Base-by-base conservation (phyloP, 1,140 invertebrate genomes). In the Teleogryllus occipitalis region DNA sequence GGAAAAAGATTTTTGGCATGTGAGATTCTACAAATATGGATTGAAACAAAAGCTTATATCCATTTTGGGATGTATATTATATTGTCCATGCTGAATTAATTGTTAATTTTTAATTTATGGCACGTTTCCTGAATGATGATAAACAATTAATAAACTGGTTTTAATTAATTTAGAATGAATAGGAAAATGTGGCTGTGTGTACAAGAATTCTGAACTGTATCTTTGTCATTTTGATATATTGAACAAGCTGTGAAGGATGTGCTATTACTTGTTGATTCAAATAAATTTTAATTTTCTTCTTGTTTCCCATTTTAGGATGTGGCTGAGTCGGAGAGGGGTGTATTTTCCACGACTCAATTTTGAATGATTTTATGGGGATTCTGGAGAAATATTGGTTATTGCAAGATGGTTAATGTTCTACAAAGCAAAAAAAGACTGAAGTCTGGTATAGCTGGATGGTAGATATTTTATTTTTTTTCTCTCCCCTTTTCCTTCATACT, bases 241-340 rank as follows among this genome's bases (percentile, higher is more conserved):
- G 46, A 46, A 76, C 18, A 46, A 5, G 27, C 15, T 76, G 75
- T 7, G 15, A 4, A 22, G 7, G 39, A 76, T n/a, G 14, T 22
- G 27, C 39, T 15, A 39, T 39, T 39, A 39, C 65, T 78, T 81
- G 79, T 82, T 82, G 74, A 76, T 10, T 74, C 27, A 39, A 1
- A 39, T 39, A 39, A 15, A 39, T 78, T 47, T 80, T 7, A 73
- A 15, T 80, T n/a, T 22, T 76, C 21, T 46, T 73, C 54, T 79
- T 27, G 27, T 8, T 81, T 79, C 49, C 81, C 73, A 82, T 86
- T 84, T 18, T 85, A 92, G 91, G 22, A 89, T 92, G 54, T 92
- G 91, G 91, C 84, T 92, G 81, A 92, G 90, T 85, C 91, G 90
- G 86, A 89, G 89, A 81, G 91, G 91, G 77, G 87, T 92, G 82